Conservation (phyloP, 2,888 invertebrate species). For the Cenopis cana region DNA sequence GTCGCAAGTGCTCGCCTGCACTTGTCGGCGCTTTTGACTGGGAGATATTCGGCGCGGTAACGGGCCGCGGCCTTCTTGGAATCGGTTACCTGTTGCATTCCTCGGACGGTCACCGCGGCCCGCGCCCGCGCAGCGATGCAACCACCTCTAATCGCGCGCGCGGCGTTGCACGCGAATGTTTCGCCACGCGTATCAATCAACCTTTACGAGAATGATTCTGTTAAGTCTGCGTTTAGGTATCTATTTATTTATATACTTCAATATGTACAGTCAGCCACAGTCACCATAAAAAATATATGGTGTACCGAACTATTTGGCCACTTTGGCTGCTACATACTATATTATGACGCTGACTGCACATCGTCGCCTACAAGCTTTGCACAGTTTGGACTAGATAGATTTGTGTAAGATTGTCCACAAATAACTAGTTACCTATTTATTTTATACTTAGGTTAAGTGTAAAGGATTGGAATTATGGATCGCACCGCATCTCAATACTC, state of each 20-base stretch:
- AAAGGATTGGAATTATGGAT: constrained; percentile 17
- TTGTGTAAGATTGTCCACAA: no score
- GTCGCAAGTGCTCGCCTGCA: constrained; percentile 81
- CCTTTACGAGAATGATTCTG: constrained; percentile 3
- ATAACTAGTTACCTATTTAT: no score
- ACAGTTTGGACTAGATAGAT: no score
- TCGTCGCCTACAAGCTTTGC: no score
- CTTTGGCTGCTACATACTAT: no score
- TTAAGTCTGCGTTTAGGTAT: background rate
- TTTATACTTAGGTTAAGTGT: no score
- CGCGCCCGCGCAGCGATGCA: constrained; percentile 55
- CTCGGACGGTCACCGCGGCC: constrained; percentile 71
- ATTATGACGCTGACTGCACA: no score
- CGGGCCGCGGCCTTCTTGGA: constrained; percentile 84
- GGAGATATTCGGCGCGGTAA: constrained; percentile 85
- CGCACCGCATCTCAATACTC: background rate
- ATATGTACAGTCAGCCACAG: no score
- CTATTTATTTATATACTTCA: no score
- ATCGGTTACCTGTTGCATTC: constrained; percentile 85
- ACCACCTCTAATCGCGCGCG: constrained; percentile 41
- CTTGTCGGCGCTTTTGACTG: constrained; percentile 84
- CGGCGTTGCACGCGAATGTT: constrained; percentile 36
- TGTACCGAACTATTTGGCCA: no score
- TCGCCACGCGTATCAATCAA: constrained; percentile 5
- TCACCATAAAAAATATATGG: no score